Percentiles rank a stretch among this genome's conserved stretches.
Evolutionary conservation across 1,140 invertebrate species (phyloP).

Genomic region (Helicorthomorpha holstii): DNA sequence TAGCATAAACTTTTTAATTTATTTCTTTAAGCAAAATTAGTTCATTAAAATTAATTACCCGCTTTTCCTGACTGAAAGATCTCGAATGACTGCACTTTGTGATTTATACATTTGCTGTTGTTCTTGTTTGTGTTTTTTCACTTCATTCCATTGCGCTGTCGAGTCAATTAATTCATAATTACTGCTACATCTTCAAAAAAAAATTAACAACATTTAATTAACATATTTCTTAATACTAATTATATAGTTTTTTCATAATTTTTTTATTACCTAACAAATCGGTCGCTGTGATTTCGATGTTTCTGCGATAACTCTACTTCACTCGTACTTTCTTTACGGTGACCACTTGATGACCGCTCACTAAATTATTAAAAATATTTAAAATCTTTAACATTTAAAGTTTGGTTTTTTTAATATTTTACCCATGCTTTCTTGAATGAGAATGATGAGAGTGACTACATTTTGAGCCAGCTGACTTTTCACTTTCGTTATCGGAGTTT

Average conservation of each 20-base stretch:
- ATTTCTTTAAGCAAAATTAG: background rate
- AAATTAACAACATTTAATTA: background rate
- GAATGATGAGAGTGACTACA: slow-evolving; percentile 47
- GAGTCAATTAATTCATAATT: slow-evolving; percentile 59
- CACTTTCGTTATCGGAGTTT: slow-evolving; percentile 73
- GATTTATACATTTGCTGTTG: slow-evolving; percentile 27
- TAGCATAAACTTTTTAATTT: background rate
- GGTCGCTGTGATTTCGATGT: slow-evolving; percentile 13
- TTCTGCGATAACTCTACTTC: background rate
- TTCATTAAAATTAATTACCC: slow-evolving; percentile 9
- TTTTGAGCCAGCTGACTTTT: slow-evolving; percentile 60
- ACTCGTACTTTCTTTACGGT: background rate
- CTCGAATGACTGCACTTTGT: slow-evolving; percentile 13
- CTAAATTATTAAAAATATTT: background rate
- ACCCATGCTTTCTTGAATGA: slow-evolving; percentile 48
- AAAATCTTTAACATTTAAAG: background rate
- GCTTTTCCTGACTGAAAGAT: slow-evolving; percentile 17
- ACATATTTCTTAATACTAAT: no score
- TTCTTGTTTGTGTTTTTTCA: slow-evolving; percentile 47
- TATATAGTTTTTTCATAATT: no score
- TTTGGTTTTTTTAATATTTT: background rate
- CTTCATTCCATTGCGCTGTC: slow-evolving; percentile 68
- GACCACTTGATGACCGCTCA: background rate
- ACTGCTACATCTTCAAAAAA: slow-evolving; percentile 16
- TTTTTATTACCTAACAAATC: slow-evolving; percentile 6